Evolutionary conservation across 1,140 invertebrate genomes (phyloP).

Genomic region (Glossosoma conforme): DNA sequence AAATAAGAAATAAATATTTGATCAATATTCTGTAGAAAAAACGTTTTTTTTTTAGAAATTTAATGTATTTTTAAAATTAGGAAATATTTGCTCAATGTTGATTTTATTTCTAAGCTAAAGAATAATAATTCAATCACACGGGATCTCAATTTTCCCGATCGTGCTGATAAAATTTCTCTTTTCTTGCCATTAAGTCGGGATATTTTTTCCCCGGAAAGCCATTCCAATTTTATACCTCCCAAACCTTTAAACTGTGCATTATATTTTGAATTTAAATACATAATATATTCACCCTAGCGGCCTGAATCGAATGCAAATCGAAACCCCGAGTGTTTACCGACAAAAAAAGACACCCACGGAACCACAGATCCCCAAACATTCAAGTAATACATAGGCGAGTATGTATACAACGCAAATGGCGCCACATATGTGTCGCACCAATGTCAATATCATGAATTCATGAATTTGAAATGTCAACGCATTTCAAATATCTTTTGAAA

Average conservation of each 20-base stretch:
- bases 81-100: too few relatives aligned
- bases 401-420: too few relatives aligned
- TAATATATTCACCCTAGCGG: conserved; percentile 31
- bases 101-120: background rate
- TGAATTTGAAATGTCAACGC: too few relatives aligned
- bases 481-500: too few relatives aligned
- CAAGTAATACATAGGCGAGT: background rate
- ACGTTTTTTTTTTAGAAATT: too few relatives aligned
- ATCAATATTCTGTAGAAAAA: too few relatives aligned
- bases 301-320: conserved; percentile 32
- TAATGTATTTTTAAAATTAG: too few relatives aligned
- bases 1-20: too few relatives aligned
- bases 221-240: conserved; percentile 29
- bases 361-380: conserved; percentile 4
- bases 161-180: conserved; percentile 6
- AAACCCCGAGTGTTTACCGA: conserved; percentile 30
- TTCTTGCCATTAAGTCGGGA: conserved; percentile 4
- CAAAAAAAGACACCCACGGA: conserved; percentile 23
- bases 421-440: too few relatives aligned
- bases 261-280: conserved; percentile 33
- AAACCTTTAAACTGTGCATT: conserved; percentile 31
- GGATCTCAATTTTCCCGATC: background rate
- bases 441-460: too few relatives aligned
- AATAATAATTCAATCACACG: conserved; percentile 1
- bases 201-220: conserved; percentile 20